Percentiles rank a stretch among this genome's conserved stretches.
phyloP scores from a whole-genome alignment of 2,797 vertebrate species.

The Tokudaia muenninki region DNA sequence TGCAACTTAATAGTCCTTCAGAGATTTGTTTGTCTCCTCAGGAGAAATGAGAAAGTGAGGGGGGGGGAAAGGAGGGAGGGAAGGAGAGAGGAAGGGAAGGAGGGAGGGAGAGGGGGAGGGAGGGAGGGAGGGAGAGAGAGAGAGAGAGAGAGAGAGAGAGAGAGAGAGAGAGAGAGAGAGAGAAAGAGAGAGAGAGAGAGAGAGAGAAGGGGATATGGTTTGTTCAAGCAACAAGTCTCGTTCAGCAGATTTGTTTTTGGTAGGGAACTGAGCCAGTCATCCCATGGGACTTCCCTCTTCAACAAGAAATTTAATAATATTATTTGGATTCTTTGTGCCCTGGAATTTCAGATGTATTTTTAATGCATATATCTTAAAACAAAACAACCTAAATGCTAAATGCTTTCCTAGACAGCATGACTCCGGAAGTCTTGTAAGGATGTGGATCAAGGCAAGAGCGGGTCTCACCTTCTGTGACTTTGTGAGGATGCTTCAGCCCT shows the following conservation, averaged over 20 bases:
- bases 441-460: slow-evolving; percentile 76
- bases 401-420: slow-evolving; percentile 75
- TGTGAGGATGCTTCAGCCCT: slow-evolving; percentile 72
- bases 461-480: slow-evolving; percentile 67
- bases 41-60: slow-evolving; percentile 69
- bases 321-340: slow-evolving; percentile 83
- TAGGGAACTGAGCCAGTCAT: slow-evolving; percentile 68
- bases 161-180: slow-evolving; percentile 40
- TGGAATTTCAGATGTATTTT: slow-evolving; percentile 86
- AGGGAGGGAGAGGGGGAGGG: background rate
- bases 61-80: too few species aligned
- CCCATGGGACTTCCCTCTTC: slow-evolving; percentile 74
- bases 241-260: slow-evolving; percentile 69
- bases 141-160: background rate
- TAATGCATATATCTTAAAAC: slow-evolving; percentile 85
- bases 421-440: slow-evolving; percentile 61
- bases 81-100: too few species aligned
- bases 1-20: slow-evolving; percentile 87
- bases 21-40: slow-evolving; percentile 81
- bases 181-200: background rate
- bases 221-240: slow-evolving; percentile 73
- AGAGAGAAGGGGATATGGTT: background rate
- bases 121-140: background rate
- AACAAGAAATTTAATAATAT: slow-evolving; percentile 82
- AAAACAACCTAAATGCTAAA: slow-evolving; percentile 83